Percentiles rank a stretch among this genome's conserved stretches.
Evolutionary conservation across 2,797 vertebrate species (phyloP).

Genomic region (Lacerta agilis): DNA sequence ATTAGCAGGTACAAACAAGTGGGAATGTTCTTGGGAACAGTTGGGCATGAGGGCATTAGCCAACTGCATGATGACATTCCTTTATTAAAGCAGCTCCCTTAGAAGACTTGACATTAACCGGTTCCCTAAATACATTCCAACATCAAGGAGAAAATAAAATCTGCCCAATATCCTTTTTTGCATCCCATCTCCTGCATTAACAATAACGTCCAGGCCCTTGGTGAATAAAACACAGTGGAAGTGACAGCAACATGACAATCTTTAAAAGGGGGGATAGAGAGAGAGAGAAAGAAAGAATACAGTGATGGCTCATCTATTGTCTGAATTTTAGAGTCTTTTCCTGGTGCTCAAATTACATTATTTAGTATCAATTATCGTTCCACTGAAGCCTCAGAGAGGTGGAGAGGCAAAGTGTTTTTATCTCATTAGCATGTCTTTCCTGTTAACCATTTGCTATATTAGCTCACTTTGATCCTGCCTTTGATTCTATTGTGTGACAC

Average conservation of each 20-base stretch:
- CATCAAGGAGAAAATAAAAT: neutral
- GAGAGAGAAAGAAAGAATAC: neutral
- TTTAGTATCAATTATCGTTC: constrained; percentile 77
- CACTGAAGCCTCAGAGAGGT: constrained; percentile 68
- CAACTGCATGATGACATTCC: too few relatives aligned
- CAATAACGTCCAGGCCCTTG: constrained; percentile 30
- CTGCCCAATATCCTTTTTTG: neutral
- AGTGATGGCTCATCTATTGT: constrained; percentile 61
- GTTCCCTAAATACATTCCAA: neutral
- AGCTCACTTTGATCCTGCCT: constrained; percentile 78
- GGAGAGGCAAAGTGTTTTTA: constrained; percentile 75
- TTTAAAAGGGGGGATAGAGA: constrained; percentile 38
- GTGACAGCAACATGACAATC: constrained; percentile 61
- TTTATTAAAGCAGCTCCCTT: neutral
- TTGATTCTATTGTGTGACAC: constrained; percentile 77
- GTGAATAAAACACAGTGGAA: constrained; percentile 35
- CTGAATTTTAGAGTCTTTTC: constrained; percentile 73
- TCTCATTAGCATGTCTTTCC: constrained; percentile 79
- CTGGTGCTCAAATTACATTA: constrained; percentile 68
- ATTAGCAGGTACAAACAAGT: too few relatives aligned
- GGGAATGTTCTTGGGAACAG: neutral
- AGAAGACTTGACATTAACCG: neutral
- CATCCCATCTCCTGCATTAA: neutral
- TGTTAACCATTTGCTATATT: constrained; percentile 77
- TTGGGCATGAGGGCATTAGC: neutral